Base-by-base conservation (phyloP, 2,113 vertebrate genomes). In the Uria aalge region DNA sequence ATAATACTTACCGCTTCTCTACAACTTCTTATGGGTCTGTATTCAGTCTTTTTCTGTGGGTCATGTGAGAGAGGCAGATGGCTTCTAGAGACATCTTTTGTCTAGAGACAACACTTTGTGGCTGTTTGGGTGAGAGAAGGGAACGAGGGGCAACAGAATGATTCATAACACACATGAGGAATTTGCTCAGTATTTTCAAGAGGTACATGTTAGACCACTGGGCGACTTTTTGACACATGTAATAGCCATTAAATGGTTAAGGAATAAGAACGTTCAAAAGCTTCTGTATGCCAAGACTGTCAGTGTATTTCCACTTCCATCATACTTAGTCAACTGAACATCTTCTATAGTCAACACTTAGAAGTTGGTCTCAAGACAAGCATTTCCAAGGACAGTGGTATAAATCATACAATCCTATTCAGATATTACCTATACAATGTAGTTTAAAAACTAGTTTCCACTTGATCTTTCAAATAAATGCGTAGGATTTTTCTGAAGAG, bases 111-210 rank as follows among this genome's bases (percentile, higher is more conserved):
- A 86, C 34, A 11, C 40, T 26, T 75, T 3, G 1, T 34, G 78
- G 15, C 40, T 47, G 5, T 40, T 29, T 18, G 14, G 47, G 21
- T 14, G 15, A 62, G 52, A 84, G 66, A 15, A 53, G 36, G 27
- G 16, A 38, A 79, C 11, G 15, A 43, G 59, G 45, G 62, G 15
- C 52, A 85, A 5, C 26, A 85, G 32, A 41, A 79, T 7, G 4
- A 32, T 60, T 59, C 1, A 1, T 53, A 29, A 18, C 29, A 21
- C 26, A 2, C 5, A 0, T 13, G 32, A 63, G 45, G 41, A 50
- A 23, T 57, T 79, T 52, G n/a, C 23, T 79, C 4, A 10, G 7
- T 45, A 3, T 79, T 72, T 72, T 83, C 38, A 43, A 62, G 75
- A 66, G 56, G 40, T 4, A 4, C 1, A 2, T 62, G 36, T 81